phyloP scores from a whole-genome alignment of 2,113 vertebrate species.

The Barnardius zonarius region DNA sequence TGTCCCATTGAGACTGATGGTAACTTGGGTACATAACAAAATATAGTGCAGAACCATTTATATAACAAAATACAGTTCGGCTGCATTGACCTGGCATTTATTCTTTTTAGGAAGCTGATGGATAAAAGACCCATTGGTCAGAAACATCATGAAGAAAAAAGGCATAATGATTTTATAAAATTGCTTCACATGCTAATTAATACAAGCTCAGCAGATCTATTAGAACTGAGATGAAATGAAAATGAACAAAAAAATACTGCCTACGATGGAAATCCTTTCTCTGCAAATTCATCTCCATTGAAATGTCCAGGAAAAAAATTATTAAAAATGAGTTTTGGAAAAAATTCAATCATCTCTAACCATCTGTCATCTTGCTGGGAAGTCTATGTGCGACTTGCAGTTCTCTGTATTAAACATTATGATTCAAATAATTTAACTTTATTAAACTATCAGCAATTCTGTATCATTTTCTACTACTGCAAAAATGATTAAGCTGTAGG shows the following conservation, averaged over 20 bases:
- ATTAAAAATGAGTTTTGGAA: neutral
- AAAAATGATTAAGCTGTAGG: neutral
- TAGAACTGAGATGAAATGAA: neutral
- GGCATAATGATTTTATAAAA: neutral
- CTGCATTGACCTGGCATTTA: neutral
- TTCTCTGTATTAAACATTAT: neutral
- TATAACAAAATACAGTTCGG: neutral
- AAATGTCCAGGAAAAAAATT: neutral
- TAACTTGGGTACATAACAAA: neutral
- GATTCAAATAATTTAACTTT: neutral
- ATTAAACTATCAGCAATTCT: neutral
- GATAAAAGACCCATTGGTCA: neutral
- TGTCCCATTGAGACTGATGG: neutral
- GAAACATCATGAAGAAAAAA: neutral
- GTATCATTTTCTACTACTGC: neutral
- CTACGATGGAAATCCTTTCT: neutral
- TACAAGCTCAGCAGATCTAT: neutral
- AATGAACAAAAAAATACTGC: neutral
- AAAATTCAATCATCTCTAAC: neutral
- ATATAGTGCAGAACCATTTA: neutral
- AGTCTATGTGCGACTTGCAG: neutral
- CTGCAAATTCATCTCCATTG: neutral
- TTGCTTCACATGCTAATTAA: neutral
- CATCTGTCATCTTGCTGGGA: neutral
- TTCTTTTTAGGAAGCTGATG: neutral